Evolutionary conservation across 2,888 invertebrate genomes (phyloP), one percentile per base, ranked within the genome.

Genomic region (Hyposoter dolosus): DNA sequence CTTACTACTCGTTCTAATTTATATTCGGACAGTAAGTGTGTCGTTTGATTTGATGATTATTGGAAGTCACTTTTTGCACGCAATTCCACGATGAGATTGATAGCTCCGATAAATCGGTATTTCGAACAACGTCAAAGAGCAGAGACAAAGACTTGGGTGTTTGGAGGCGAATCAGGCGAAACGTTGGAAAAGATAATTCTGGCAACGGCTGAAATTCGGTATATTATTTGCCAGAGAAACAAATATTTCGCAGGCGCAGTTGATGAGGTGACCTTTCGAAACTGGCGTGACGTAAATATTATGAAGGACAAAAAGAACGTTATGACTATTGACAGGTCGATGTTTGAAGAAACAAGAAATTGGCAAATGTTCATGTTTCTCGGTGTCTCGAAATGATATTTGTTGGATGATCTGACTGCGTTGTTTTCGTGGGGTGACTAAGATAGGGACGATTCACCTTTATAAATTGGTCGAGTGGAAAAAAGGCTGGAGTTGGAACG

Each of bases 401-500:
- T 28, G 28, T 28, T 28, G 60, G 15, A 60, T 60, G 15, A 60
- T 60, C 60, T 5, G 6, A 15, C 32, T 50, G 32, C n/a, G 32
- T 71, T 69, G 45, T 45, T 63, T 28, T 72, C 32, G 66, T 78
- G 32, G 50, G 75, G 50, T 23, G 50, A 47, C 19, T 43, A 43
- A 47, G 17, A 63, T 35, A 45, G 15, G 50, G 40, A 50, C 9
- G 6, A n/a, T 47, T 72, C 17, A 50, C 45, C 63, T 83, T 74
- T 63, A 43, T 40, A 68, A 69, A 47, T 50, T 63, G 74, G n/a
- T 74, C 45, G 15, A 79, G 78, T 47, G 43, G n/a, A 76, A 81
- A 84, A 75, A 72, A 53, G 35, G 28, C 40, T 19, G 23, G 50
- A 65, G 35, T 19, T 17, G 9, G 60, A 4, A 10, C 32, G 68